phyloP scores from a whole-genome alignment of 2,797 vertebrate species.

The Silurus aristotelis region DNA sequence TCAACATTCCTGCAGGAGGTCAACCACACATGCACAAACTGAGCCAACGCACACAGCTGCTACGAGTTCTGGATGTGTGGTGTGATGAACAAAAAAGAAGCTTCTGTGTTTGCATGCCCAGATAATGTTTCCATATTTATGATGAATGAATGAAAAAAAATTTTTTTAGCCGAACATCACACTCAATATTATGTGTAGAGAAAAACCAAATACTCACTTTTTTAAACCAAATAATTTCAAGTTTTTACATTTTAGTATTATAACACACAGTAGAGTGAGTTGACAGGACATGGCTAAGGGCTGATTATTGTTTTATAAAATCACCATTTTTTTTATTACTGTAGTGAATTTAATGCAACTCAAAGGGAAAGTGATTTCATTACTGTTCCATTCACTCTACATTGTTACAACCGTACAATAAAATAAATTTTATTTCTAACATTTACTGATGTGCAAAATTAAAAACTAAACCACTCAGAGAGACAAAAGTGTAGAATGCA shows the following conservation, averaged over 20 bases:
- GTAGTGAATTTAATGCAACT: not conserved
- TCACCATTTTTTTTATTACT: not conserved
- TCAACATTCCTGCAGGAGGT: not conserved
- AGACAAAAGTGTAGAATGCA: constrained; percentile 10
- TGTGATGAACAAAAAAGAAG: not conserved
- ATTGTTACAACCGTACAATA: not conserved
- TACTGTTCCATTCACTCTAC: not conserved
- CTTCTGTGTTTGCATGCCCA: not conserved
- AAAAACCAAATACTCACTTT: not conserved
- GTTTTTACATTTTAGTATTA: not conserved
- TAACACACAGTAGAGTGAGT: not conserved
- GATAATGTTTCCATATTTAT: not conserved
- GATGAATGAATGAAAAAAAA: not conserved
- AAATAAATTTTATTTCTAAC: not conserved
- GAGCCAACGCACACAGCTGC: not conserved
- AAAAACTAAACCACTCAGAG: constrained; percentile 22
- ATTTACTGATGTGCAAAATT: constrained; percentile 30
- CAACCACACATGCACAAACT: not conserved
- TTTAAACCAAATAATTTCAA: not conserved
- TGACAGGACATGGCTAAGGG: not conserved
- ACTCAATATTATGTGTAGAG: not conserved
- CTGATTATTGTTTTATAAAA: too few species aligned
- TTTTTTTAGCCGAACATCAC: not conserved
- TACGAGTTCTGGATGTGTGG: not conserved
- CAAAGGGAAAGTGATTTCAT: not conserved